Evolutionary conservation across 2,888 invertebrate species (phyloP).

Genomic region (Hybos culiciformis): DNA sequence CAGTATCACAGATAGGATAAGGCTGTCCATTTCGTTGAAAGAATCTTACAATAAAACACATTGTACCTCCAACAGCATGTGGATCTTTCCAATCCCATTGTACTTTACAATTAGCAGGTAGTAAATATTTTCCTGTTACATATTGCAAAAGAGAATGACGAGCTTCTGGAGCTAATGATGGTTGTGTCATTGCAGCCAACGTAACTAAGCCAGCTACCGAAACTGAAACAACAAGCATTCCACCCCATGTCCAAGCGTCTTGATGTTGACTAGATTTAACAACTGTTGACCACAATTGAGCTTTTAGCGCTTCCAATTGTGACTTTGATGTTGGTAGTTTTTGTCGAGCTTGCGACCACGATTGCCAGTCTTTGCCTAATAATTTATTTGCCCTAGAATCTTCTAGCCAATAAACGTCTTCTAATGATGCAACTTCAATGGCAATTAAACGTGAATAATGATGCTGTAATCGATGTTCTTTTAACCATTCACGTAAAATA

Average conservation of each 20-base stretch:
- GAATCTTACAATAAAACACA: constrained; percentile 82
- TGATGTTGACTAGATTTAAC: constrained; percentile 75
- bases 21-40: constrained; percentile 87
- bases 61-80: constrained; percentile 75
- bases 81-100: constrained; percentile 85
- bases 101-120: constrained; percentile 72
- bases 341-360: constrained; percentile 69
- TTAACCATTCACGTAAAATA: constrained; percentile 73
- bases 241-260: constrained; percentile 87
- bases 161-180: constrained; percentile 77
- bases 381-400: constrained; percentile 64
- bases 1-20: constrained; percentile 87
- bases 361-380: constrained; percentile 63
- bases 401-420: constrained; percentile 83
- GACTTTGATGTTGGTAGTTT: constrained; percentile 70
- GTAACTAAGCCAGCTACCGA: constrained; percentile 81
- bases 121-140: constrained; percentile 80
- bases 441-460: constrained; percentile 60
- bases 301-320: constrained; percentile 61
- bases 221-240: constrained; percentile 81
- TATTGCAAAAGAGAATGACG: constrained; percentile 80
- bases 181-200: constrained; percentile 81
- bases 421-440: constrained; percentile 70
- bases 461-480: constrained; percentile 56
- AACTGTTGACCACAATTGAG: constrained; percentile 73